Evolutionary conservation across 2,888 invertebrate genomes (phyloP), one percentile per base, ranked within the genome.

Genomic region (Augiades crinisus): DNA sequence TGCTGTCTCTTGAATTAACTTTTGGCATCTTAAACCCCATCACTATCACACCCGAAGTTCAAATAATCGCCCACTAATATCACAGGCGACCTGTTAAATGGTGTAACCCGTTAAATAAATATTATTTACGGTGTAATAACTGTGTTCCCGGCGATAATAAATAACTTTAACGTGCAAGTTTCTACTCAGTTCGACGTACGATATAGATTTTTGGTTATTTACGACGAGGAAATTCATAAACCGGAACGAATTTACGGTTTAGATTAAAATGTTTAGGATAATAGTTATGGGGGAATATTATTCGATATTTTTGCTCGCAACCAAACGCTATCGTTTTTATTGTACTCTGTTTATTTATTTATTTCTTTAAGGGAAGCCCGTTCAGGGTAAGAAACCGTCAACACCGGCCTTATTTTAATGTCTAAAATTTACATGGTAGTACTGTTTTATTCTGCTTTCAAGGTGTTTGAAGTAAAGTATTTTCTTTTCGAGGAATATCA

Each of bases 91-190:
- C 45, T 63, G 65, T 59, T 65, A 59, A 66, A 70, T 64, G 65
- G 62, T 59, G 57, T 66, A 63, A 61, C 62, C 51, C 58, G 57
- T 64, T 56, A 60, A 60, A 66, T 66, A 67, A 65, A 65, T 63
- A 65, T 63, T 60, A 65, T 70, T 64, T 66, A 67, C 56, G 60
- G 59, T 47, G 65, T 67, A 66, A 68, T 68, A 72, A 67, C 62
- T 62, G 64, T 57, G 63, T 66, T 65, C 63, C 59, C 60, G 60
- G 59, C 49, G 56, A 53, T 58, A 55, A 60, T 63, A 63, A 61
- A 62, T 62, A 62, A 60, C 53, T 57, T 59, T 60, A 58, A 55
- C 58, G 58, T 52, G 49, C 45, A 21, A 46, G 45, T 30, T n/a
- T 27, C 37, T 16, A 40, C 51, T 51, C 47, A 53, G 34, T 52